These are phyloP conservation scores for Sesamia nonagrioides DNA, from an alignment of 1,140 invertebrate species.

Conservation along the genomic window DNA sequence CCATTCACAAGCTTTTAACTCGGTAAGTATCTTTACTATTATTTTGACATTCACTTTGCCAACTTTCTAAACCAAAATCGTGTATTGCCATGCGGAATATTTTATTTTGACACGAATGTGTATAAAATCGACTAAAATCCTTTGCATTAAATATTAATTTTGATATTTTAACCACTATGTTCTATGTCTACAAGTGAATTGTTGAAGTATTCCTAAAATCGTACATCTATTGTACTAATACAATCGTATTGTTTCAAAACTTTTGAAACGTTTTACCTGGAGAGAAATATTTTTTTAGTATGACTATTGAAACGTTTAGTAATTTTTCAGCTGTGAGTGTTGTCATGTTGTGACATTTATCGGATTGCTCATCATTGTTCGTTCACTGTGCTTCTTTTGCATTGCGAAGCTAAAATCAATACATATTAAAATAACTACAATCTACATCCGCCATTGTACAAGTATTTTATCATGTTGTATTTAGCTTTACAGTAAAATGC, in stretches of 20 bases:
- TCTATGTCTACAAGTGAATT: not conserved
- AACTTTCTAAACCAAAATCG: constrained; percentile 48
- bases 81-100: not conserved
- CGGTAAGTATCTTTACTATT: constrained; percentile 60
- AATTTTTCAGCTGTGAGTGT: constrained; percentile 9
- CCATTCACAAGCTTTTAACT: constrained; percentile 87
- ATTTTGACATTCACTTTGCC: constrained; percentile 69
- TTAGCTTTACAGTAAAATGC: constrained; percentile 75
- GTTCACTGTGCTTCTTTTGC: constrained; percentile 36
- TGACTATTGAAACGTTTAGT: not conserved
- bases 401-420: constrained; percentile 76
- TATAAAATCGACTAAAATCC: constrained; percentile 23
- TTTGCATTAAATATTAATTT: not conserved
- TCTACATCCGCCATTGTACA: constrained; percentile 84
- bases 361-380: constrained; percentile 47
- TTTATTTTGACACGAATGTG: not conserved
- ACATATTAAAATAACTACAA: constrained; percentile 77
- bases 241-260: not conserved
- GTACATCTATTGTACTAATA: too few species aligned
- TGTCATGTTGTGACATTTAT: constrained; percentile 23
- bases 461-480: constrained; percentile 67
- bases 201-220: not conserved
- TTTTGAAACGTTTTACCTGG: not conserved
- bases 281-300: too few species aligned
- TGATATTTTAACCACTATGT: not conserved